These are phyloP conservation scores for Grus americana DNA, from an alignment of 2,113 vertebrate species.

Conservation along the genomic window DNA sequence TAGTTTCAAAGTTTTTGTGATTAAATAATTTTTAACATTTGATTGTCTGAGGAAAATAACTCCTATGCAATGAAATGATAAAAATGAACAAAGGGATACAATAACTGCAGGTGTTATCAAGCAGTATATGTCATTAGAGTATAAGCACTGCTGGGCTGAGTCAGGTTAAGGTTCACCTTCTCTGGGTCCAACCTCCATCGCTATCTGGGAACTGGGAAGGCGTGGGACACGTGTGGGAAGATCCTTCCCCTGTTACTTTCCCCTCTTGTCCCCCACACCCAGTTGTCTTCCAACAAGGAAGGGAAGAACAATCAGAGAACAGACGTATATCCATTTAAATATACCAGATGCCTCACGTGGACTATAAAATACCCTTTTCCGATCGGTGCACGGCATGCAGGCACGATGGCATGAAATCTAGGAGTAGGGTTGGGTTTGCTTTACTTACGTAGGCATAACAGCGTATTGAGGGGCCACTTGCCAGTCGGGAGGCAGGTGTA, in stretches of 20 bases:
- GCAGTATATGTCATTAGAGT: accelerated
- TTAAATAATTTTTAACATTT: not conserved
- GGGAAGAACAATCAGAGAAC: not conserved
- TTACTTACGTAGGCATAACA: constrained; percentile 83
- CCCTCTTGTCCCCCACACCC: not conserved
- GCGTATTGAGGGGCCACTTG: constrained; percentile 75
- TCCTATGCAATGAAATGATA: not conserved
- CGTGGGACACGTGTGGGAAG: accelerated
- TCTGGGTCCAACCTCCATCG: accelerated
- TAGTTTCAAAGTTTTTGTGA: not conserved
- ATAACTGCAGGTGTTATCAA: not conserved
- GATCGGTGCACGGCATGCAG: accelerated
- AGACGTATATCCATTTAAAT: accelerated
- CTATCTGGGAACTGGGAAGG: not conserved
- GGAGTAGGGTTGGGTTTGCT: not conserved
- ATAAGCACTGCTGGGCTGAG: not conserved
- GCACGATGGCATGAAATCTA: accelerated
- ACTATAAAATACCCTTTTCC: accelerated
- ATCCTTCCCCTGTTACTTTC: not conserved
- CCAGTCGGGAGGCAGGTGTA: constrained; percentile 76
- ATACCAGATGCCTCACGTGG: accelerated
- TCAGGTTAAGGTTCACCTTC: not conserved
- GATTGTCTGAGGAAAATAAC: not conserved
- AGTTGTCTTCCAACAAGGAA: accelerated
- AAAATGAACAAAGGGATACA: not conserved